Evolutionary conservation across 2,113 vertebrate genomes (phyloP).

Genomic region (Lepus americanus): DNA sequence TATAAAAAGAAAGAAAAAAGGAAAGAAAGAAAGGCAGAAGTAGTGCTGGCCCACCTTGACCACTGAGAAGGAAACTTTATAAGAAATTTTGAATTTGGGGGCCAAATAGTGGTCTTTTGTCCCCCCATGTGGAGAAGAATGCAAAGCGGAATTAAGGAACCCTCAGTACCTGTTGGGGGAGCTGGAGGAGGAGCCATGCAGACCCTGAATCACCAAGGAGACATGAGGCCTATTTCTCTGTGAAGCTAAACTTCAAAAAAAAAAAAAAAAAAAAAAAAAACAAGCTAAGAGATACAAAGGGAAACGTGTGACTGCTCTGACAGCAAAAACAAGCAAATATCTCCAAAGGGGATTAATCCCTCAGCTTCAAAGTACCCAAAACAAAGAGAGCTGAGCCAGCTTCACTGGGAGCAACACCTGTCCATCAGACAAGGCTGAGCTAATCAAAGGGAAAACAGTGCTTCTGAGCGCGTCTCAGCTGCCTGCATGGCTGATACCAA

Average conservation of each 20-base stretch:
- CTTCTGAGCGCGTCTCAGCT: not conserved
- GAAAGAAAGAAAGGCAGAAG: not conserved
- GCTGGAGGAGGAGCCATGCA: not conserved
- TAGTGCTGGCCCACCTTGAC: not conserved
- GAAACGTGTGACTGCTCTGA: slow-evolving; percentile 78
- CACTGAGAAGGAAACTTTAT: not conserved
- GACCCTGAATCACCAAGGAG: slow-evolving; percentile 75
- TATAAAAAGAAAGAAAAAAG: too few species aligned
- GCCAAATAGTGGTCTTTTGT: not conserved
- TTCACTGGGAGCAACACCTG: slow-evolving; percentile 56
- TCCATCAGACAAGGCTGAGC: slow-evolving; percentile 60
- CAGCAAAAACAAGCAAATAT: slow-evolving; percentile 82
- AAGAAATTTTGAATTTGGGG: slow-evolving; percentile 44
- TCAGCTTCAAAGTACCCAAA: slow-evolving; percentile 79
- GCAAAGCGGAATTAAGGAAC: not conserved
- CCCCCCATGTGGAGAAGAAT: not conserved
- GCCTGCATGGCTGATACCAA: not conserved
- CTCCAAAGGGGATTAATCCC: slow-evolving; percentile 80
- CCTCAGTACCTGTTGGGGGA: not conserved
- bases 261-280: not conserved
- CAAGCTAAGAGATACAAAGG: slow-evolving; percentile 77
- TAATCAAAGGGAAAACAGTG: slow-evolving; percentile 30
- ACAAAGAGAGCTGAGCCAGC: slow-evolving; percentile 71
- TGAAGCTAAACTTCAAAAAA: slow-evolving; percentile 81
- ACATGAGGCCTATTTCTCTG: slow-evolving; percentile 70